Conservation (phyloP, 2,888 invertebrate genomes). For the Vanessa cardui region DNA sequence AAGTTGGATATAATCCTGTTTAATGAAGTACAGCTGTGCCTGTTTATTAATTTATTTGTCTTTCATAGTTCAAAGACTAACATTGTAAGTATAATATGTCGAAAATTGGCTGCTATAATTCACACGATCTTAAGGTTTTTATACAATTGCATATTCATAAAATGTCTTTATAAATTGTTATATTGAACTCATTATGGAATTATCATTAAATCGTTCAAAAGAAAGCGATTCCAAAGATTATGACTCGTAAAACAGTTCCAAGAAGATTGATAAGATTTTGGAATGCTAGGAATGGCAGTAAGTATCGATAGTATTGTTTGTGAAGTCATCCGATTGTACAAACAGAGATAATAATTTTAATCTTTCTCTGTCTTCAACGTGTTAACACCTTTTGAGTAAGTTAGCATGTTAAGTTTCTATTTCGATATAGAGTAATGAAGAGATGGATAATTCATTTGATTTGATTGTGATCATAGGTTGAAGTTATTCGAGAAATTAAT, state of each 20-base stretch:
- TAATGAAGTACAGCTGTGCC: background rate
- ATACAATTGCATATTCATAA: background rate
- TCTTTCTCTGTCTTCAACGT: background rate
- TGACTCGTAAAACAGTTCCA: constrained; percentile 15
- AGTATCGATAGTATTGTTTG: constrained; percentile 25
- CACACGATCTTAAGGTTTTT: background rate
- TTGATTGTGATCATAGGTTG: no score
- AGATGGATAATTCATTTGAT: no score
- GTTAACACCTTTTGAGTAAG: background rate
- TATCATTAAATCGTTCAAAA: background rate
- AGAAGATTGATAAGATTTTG: constrained; percentile 30
- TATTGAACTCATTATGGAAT: background rate
- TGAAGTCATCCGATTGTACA: constrained; percentile 25
- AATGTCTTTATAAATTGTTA: background rate
- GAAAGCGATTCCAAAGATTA: constrained; percentile 17
- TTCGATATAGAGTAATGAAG: no score
- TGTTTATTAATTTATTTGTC: background rate
- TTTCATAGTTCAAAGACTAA: background rate
- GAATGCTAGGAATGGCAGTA: constrained; percentile 22
- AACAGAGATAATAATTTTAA: constrained; percentile 21
- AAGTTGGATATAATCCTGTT: background rate
- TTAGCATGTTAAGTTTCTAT: background rate
- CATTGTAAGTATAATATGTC: background rate
- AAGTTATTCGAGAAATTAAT: no score
- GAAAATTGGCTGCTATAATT: background rate